Evolutionary conservation across 2,797 vertebrate genomes (phyloP).

Genomic region (Gallinago solitaria): DNA sequence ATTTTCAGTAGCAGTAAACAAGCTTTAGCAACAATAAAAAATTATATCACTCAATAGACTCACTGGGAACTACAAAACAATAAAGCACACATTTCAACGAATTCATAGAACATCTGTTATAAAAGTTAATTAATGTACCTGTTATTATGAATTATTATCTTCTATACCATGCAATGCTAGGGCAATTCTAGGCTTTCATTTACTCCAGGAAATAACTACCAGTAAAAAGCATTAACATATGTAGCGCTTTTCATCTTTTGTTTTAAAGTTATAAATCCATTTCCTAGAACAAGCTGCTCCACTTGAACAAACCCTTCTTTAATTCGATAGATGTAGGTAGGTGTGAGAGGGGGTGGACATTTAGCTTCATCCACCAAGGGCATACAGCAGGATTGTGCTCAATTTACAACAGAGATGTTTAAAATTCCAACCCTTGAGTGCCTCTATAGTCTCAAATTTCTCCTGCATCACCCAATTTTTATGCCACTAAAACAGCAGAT

Average conservation of each 20-base stretch:
- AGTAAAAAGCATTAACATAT: neutral
- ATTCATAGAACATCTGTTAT: neutral
- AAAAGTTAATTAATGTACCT: neutral
- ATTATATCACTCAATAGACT: neutral
- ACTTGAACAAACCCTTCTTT: neutral
- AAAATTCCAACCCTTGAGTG: neutral
- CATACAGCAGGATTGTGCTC: neutral
- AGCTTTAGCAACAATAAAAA: neutral
- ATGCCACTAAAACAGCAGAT: neutral
- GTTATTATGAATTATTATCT: neutral
- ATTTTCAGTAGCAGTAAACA: neutral
- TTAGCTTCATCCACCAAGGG: neutral
- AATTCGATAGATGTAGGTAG: accelerated
- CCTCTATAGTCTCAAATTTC: neutral
- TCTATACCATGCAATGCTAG: neutral
- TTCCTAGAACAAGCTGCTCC: neutral
- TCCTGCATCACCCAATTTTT: neutral
- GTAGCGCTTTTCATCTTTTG: neutral
- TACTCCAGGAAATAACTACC: neutral
- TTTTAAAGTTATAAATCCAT: neutral
- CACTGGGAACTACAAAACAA: neutral
- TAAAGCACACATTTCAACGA: neutral
- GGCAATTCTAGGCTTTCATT: neutral
- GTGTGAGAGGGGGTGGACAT: neutral
- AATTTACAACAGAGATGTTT: neutral